Evolutionary conservation across 2,797 vertebrate species (phyloP).

Genomic region (Melanotaenia pygmaea): DNA sequence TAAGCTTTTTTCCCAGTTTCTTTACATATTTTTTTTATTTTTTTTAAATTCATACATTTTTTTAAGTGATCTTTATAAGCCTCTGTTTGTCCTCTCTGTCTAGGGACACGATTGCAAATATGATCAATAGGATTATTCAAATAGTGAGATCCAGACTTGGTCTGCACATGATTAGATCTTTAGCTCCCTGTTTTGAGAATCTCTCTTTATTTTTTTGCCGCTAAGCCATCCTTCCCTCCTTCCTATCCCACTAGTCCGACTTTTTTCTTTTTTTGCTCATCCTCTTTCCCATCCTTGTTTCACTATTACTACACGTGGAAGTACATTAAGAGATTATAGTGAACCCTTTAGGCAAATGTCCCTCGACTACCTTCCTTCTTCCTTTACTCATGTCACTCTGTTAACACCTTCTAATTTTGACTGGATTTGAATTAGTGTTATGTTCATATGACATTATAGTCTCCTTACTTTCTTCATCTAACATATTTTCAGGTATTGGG

Average conservation of each 20-base stretch:
- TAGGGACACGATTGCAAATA: not conserved
- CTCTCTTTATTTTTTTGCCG: not conserved
- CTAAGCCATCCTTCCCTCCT: not conserved
- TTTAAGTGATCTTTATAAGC: not conserved
- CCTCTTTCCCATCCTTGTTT: constrained; percentile 40
- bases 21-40: not conserved
- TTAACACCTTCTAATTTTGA: constrained; percentile 35
- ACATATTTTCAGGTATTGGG: not conserved
- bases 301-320: constrained; percentile 55
- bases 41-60: not conserved
- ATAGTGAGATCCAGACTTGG: constrained; percentile 1
- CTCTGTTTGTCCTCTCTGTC: not conserved
- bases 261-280: constrained; percentile 20
- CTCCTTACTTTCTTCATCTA: not conserved
- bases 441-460: not conserved
- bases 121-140: not conserved
- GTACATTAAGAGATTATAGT: constrained; percentile 77
- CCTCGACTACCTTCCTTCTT: constrained; percentile 8
- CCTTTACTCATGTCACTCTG: constrained; percentile 9
- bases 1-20: not conserved
- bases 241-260: not conserved
- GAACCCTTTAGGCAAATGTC: constrained; percentile 58
- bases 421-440: constrained; percentile 32
- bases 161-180: not conserved
- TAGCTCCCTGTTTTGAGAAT: not conserved